Percentiles rank a stretch among this genome's conserved stretches.
phyloP scores from a whole-genome alignment of 2,888 invertebrate species.

The Linnaemya tessellans region DNA sequence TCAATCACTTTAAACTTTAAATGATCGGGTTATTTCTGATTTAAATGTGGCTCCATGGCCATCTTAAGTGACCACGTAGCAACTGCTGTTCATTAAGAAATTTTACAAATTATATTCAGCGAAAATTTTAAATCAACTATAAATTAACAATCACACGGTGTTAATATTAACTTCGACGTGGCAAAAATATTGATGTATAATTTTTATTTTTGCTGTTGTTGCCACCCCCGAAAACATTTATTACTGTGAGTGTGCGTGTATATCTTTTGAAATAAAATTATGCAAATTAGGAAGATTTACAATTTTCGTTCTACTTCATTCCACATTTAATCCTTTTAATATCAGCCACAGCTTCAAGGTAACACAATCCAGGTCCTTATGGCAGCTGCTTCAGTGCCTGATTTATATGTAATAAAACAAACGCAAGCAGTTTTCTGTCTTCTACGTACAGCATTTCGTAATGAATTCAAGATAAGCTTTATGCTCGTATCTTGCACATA shows the following conservation, averaged over 20 bases:
- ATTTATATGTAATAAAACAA: slow-evolving; percentile 52
- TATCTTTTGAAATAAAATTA: slow-evolving; percentile 33
- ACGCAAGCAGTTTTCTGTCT: slow-evolving; percentile 15
- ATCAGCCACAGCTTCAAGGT: slow-evolving; percentile 17
- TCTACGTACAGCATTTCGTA: slow-evolving; percentile 21
- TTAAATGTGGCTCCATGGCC: neutral
- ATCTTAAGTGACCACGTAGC: neutral
- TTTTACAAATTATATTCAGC: neutral
- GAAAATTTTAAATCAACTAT: neutral
- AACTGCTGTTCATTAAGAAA: neutral
- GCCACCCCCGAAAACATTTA: neutral
- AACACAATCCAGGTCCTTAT: slow-evolving; percentile 1
- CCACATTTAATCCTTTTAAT: slow-evolving; percentile 3
- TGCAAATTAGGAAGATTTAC: slow-evolving; percentile 45
- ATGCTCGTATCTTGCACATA: slow-evolving; percentile 31
- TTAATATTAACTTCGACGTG: slow-evolving; percentile 13
- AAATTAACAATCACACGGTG: neutral
- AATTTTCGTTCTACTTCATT: neutral
- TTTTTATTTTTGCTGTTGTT: neutral
- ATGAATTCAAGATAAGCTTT: slow-evolving; percentile 46
- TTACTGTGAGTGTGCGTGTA: slow-evolving; percentile 16
- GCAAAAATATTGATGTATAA: neutral
- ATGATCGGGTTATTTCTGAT: neutral
- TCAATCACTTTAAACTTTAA: neutral
- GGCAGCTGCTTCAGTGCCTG: neutral